Evolutionary conservation across 2,113 vertebrate genomes (phyloP), one percentile per base, ranked within the genome.

Genomic region (Myrmecobius fasciatus): DNA sequence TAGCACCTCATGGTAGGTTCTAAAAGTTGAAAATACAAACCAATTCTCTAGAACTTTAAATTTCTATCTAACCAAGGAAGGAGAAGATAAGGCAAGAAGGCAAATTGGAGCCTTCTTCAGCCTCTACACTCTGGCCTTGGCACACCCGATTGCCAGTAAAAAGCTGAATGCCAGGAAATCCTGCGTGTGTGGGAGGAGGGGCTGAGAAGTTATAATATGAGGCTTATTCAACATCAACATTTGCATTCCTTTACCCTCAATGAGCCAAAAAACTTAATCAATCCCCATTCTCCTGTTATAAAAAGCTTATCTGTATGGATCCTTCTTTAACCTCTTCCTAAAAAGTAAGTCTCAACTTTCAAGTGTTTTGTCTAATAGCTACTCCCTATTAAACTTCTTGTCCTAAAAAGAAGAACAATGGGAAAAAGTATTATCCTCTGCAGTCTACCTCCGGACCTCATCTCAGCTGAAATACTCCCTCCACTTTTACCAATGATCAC

Each of bases 81-180:
- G 88, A 91, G 17, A 22, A 43, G 7, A 28, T 2, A 51, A n/a
- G 89, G 92, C 31, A 24, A 46, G 49, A 91, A 96, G 83, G 94
- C 56, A 67, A 93, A 52, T 49, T 46, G 83, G 93, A 25, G 9
- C 11, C 47, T 89, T 89, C 89, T 95, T 91, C 52, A 0, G 22
- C 9, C 26, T 8, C 48, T 25, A 0, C 9, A 12, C 0, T 20
- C 31, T 4, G 90, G 43, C 92, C 88, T 26, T 0, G 8, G 94
- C 92, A 49, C 43, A 83, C 89, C 92, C 90, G 52, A 95, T 0
- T 25, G 92, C 43, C 56, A 92, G 52, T 43, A 52, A 91, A 92
- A 89, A 89, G 91, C 54, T 60, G 94, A 94, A 96, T 89, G 52
- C 52, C 51, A 8, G 97, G 97, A 96, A 95, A 93, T 92, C 96